Conservation (phyloP, 2,888 invertebrate species). For the Eumerus sabulonum region DNA sequence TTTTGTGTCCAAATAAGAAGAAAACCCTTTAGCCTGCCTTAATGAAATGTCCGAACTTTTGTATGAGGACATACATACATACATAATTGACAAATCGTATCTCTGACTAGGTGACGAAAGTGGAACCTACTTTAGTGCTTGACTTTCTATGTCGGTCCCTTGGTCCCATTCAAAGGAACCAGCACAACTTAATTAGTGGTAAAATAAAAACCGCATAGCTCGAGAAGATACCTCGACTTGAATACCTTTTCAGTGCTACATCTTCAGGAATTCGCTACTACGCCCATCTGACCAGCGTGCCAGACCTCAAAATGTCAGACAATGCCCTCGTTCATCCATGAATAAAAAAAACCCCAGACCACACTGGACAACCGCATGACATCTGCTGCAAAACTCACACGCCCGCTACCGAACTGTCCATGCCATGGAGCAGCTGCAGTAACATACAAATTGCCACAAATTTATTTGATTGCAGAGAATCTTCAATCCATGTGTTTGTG, state of each 20-base stretch:
- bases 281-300: not conserved
- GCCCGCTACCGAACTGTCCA: constrained; percentile 17
- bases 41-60: no score
- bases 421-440: constrained; percentile 30
- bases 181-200: no score
- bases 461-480: constrained; percentile 57
- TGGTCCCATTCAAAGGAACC: no score
- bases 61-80: no score
- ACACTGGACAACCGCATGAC: constrained; percentile 51
- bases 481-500: constrained; percentile 35
- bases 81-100: no score
- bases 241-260: not conserved
- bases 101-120: no score
- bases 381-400: constrained; percentile 52
- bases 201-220: no score
- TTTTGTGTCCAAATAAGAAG: no score
- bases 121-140: no score
- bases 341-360: constrained; percentile 36
- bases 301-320: constrained; percentile 12
- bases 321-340: constrained; percentile 16
- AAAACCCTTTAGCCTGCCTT: no score
- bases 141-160: no score
- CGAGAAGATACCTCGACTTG: no score
- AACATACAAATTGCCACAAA: constrained; percentile 63
- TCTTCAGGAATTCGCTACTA: not conserved